Percentiles rank a stretch among this genome's conserved stretches.
Evolutionary conservation across 2,113 vertebrate genomes (phyloP).

Genomic region (Lates calcarifer): DNA sequence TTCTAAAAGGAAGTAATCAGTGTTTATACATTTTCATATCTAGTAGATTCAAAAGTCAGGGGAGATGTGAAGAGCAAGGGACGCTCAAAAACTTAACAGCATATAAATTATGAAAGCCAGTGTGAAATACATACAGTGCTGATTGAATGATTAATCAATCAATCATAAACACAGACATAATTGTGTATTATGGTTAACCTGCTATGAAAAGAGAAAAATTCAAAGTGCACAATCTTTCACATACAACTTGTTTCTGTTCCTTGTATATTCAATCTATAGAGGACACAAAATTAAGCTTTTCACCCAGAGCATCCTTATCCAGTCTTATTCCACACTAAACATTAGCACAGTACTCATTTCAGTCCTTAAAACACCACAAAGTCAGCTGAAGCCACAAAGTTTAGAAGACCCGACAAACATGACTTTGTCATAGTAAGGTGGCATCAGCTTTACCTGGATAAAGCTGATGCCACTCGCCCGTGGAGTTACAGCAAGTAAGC

Average conservation of each 20-base stretch:
- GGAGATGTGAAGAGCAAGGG: neutral
- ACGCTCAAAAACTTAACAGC: neutral
- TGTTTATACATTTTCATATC: neutral
- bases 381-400: neutral
- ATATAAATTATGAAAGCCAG: neutral
- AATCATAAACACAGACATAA: neutral
- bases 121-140: neutral
- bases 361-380: neutral
- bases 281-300: neutral
- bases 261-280: neutral
- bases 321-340: neutral
- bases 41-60: neutral
- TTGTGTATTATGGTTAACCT: neutral
- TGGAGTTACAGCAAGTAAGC: slow-evolving; percentile 6
- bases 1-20: neutral
- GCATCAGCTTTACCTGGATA: neutral
- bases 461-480: slow-evolving; percentile 21
- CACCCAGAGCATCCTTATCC: neutral
- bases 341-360: neutral
- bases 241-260: neutral
- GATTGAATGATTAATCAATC: neutral
- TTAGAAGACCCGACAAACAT: fast-evolving
- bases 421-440: neutral
- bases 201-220: neutral
- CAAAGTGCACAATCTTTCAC: neutral